A percentile compares a stretch with the other conserved stretches of the same genome.
Conservation (phyloP, 2,888 invertebrate genomes). For the Autographa gamma region DNA sequence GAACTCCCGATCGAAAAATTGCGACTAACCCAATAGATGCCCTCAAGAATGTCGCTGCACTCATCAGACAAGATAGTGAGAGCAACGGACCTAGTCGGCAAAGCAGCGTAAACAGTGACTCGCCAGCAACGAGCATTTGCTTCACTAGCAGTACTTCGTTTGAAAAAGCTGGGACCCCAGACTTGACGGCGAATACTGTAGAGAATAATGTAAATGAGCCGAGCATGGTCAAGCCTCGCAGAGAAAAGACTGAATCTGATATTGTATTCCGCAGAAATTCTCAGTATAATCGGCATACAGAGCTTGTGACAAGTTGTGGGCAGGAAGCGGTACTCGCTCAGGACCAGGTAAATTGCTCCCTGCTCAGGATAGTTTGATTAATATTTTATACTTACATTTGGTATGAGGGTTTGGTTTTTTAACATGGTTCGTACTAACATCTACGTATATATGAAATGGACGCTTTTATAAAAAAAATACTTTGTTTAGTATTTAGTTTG, state of each 20-base stretch:
- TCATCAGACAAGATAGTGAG: conserved; percentile 82
- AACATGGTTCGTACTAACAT: conserved; percentile 80
- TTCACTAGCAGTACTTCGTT: conserved; percentile 76
- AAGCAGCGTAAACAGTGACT: conserved; percentile 81
- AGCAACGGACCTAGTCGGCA: conserved; percentile 78
- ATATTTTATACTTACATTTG: conserved; percentile 80
- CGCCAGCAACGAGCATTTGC: conserved; percentile 83
- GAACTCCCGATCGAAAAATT: conserved; percentile 69
- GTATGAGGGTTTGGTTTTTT: conserved; percentile 84
- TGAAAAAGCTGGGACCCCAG: conserved; percentile 79
- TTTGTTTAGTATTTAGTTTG: conserved; percentile 64
- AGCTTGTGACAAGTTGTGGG: conserved; percentile 81
- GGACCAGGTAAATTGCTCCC: conserved; percentile 86
- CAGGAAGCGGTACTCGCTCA: conserved; percentile 89
- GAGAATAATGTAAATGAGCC: conserved; percentile 74
- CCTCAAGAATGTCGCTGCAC: conserved; percentile 81
- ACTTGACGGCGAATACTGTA: conserved; percentile 77
- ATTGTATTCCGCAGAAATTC: conserved; percentile 92
- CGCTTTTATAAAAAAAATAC: conserved; percentile 69
- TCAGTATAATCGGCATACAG: conserved; percentile 82
- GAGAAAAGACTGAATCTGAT: conserved; percentile 97
- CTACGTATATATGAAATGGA: conserved; percentile 63
- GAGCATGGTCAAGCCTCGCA: conserved; percentile 90
- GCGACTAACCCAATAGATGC: conserved; percentile 81
- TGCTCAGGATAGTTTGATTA: conserved; percentile 85